Conservation (phyloP, 2,113 vertebrate genomes). For the Egretta garzetta region DNA sequence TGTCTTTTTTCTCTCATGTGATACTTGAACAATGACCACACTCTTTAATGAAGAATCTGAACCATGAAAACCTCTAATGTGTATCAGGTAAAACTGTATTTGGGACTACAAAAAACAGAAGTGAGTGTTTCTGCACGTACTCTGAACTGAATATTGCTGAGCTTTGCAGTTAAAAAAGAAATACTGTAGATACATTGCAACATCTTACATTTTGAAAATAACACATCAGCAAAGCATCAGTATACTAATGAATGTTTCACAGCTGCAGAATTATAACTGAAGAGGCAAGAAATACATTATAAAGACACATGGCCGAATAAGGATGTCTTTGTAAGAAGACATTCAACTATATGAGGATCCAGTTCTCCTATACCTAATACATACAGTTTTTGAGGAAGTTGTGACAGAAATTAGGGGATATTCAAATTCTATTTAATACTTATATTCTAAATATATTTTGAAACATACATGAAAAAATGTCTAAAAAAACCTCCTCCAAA, state of each 20-base stretch:
- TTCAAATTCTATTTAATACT: not conserved
- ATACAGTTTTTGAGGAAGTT: not conserved
- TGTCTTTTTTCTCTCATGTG: not conserved
- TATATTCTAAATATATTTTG: not conserved
- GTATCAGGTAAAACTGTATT: not conserved
- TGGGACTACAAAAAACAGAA: not conserved
- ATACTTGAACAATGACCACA: not conserved
- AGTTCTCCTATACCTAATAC: not conserved
- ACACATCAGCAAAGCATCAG: not conserved
- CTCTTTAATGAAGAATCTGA: not conserved
- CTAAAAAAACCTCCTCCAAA: not conserved
- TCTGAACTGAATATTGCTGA: not conserved
- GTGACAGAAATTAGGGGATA: not conserved
- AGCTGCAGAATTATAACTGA: constrained; percentile 32
- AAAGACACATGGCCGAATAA: not conserved
- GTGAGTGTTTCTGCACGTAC: not conserved
- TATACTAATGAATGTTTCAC: constrained; percentile 18
- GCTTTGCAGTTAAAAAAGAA: not conserved
- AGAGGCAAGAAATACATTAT: constrained; percentile 18
- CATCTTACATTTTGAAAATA: not conserved
- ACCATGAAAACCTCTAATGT: not conserved
- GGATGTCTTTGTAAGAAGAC: not conserved
- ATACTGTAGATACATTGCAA: not conserved
- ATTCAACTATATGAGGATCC: not conserved
- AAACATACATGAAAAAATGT: not conserved